Evolutionary conservation across 1,140 invertebrate genomes (phyloP), one percentile per base, ranked within the genome.

Genomic region (Bombus cullumanus): DNA sequence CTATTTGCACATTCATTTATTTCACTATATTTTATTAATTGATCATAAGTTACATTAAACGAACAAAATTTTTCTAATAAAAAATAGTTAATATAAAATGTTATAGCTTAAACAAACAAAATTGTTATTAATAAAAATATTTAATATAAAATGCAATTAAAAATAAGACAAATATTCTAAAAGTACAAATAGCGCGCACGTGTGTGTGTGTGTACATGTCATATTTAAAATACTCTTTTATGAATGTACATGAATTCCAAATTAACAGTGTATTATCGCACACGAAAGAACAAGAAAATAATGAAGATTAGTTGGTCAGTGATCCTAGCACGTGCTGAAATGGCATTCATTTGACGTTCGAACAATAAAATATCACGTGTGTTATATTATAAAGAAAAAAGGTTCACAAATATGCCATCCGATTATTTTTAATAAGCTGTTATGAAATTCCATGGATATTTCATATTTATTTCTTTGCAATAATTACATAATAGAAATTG

Each of bases 281-380:
- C 66, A 41, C 71, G 39, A 85, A 43, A 53, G 6, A 53, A 39
- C 25, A 69, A 10, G 1, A 57, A 34, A 74, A 47, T 41, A 80
- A 34, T 64, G 41, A 80, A 85, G 41, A 53, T 62, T 73, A 80
- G 6, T 73, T 69, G 77, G 77, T 85, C 83, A 80, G 34, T 73
- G 83, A 71, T 73, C 53, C 37, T 39, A 73, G 28, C 83, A 64
- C 76, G 68, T 85, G 66, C 28, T 66, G 12, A 28, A 72, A n/a
- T n/a, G 22, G 22, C 31, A 59, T 69, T 28, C 22, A 15, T 43
- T 59, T 43, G 37, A 81, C 28, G 8, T 15, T 13, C 6, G 18
- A 53, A 47, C 15, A 13, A 47, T 74, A 22, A 74, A 74, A 74
- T 53, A 75, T 28, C 47, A 57, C 31, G 18, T 34, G n/a, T 13